Evolutionary conservation across 2,113 vertebrate genomes (phyloP).

Genomic region (Isichthys henryi): DNA sequence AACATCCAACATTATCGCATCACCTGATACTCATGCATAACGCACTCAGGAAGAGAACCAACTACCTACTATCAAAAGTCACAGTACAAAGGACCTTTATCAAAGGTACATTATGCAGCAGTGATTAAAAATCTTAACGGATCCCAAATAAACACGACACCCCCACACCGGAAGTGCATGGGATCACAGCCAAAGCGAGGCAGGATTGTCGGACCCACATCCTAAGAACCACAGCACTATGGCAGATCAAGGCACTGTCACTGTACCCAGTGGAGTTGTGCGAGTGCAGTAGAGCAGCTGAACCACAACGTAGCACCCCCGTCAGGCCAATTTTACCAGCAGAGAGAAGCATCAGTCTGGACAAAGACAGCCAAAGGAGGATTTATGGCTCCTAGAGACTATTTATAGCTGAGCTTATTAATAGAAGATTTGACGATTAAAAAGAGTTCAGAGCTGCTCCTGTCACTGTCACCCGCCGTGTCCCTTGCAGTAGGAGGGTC

Average conservation of each 20-base stretch:
- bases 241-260: not conserved
- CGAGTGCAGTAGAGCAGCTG: not conserved
- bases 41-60: not conserved
- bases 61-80: not conserved
- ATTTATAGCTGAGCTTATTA: not conserved
- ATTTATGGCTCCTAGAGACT: not conserved
- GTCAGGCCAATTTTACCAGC: not conserved
- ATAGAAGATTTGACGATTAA: not conserved
- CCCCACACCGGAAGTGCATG: not conserved
- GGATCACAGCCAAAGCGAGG: not conserved
- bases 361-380: not conserved
- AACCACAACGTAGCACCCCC: not conserved
- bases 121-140: not conserved
- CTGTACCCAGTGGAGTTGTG: not conserved
- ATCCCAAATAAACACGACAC: not conserved
- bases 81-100: not conserved
- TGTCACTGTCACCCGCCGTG: not conserved
- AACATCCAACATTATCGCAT: not conserved
- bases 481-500: not conserved
- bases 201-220: not conserved
- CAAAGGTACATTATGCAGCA: not conserved
- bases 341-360: not conserved
- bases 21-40: not conserved
- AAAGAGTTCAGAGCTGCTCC: not conserved
- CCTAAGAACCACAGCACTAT: not conserved